Evolutionary conservation across 2,113 vertebrate genomes (phyloP).

Genomic region (Proteles cristata): DNA sequence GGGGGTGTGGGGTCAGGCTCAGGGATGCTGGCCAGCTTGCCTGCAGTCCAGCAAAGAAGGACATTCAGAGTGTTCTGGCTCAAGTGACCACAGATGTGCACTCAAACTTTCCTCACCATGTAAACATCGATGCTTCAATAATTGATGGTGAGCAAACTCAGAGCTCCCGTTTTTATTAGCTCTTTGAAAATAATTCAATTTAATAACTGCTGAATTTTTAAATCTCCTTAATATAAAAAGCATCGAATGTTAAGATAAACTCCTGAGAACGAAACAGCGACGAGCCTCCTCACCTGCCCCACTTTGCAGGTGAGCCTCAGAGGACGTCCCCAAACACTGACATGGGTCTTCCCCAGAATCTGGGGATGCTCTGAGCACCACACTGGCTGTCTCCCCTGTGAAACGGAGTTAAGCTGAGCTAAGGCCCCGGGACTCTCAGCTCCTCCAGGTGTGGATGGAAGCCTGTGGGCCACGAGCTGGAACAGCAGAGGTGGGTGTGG

Average conservation of each 20-base stretch:
- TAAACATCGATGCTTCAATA: rapidly evolving
- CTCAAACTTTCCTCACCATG: rapidly evolving
- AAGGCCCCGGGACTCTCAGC: too few relatives aligned
- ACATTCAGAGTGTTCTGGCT: rapidly evolving
- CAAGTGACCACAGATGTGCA: rapidly evolving
- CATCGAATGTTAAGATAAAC: not conserved
- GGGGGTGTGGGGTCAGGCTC: rapidly evolving
- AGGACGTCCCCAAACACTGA: not conserved
- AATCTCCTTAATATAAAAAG: not conserved
- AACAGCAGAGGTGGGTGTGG: rapidly evolving
- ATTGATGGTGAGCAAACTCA: not conserved
- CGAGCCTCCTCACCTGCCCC: not conserved
- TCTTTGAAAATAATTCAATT: not conserved
- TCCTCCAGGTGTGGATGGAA: not conserved
- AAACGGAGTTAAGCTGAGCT: not conserved
- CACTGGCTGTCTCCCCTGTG: not conserved
- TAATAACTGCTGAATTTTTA: not conserved
- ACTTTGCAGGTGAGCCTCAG: rapidly evolving
- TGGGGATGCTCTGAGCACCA: rapidly evolving
- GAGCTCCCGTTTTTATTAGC: not conserved
- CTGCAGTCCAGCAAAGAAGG: not conserved
- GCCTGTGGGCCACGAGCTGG: too few relatives aligned
- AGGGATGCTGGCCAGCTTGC: not conserved
- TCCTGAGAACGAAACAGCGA: rapidly evolving
- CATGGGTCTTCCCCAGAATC: rapidly evolving